Evolutionary conservation across 1,140 invertebrate species (phyloP).

Genomic region (Polypedilum vanderplanki): DNA sequence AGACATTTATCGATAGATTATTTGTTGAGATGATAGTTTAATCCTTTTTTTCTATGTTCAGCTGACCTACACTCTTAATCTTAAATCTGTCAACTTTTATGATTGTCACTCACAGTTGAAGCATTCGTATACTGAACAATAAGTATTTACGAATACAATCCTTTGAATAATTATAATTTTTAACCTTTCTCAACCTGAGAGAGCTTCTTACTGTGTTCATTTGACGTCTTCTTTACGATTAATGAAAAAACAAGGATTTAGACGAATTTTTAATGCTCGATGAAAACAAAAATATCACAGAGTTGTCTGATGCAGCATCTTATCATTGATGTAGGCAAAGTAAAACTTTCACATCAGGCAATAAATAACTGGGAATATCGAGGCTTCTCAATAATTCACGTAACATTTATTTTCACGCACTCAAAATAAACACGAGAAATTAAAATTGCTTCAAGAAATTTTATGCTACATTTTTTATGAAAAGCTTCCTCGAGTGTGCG

Average conservation of each 20-base stretch:
- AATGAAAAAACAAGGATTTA: constrained; percentile 19
- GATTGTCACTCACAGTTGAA: too few relatives aligned
- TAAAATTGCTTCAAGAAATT: too few relatives aligned
- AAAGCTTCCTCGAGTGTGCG: not conserved
- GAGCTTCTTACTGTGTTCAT: constrained; percentile 1
- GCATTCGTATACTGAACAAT: too few relatives aligned
- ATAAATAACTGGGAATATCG: not conserved
- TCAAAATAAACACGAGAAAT: too few relatives aligned
- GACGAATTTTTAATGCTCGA: not conserved
- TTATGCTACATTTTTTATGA: not conserved
- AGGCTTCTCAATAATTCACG: not conserved
- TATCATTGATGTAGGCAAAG: not conserved
- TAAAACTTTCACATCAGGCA: not conserved
- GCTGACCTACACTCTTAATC: too few relatives aligned
- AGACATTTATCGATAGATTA: not conserved
- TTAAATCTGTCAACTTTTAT: too few relatives aligned
- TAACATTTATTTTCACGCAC: not conserved
- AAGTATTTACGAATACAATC: too few relatives aligned
- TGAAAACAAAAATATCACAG: constrained; percentile 14
- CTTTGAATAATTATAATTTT: not conserved
- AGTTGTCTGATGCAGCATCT: not conserved
- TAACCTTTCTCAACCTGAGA: not conserved
- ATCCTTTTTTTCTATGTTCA: too few relatives aligned
- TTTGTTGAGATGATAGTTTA: too few relatives aligned
- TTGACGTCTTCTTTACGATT: not conserved